Evolutionary conservation across 2,113 vertebrate species (phyloP).

Genomic region (Catagonus wagneri): DNA sequence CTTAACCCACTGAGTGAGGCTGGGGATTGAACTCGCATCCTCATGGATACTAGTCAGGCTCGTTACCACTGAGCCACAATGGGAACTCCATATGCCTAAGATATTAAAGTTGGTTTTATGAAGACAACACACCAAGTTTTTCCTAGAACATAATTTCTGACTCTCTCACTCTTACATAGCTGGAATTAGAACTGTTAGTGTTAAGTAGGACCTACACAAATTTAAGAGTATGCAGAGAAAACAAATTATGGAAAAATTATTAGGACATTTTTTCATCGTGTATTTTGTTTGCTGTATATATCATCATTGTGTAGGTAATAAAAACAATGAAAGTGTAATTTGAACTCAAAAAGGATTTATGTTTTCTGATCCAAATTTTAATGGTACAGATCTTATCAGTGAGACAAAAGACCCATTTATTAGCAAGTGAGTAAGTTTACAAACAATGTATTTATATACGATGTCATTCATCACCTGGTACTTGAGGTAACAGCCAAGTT

Average conservation of each 20-base stretch:
- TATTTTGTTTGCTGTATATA: not conserved
- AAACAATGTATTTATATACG: not conserved
- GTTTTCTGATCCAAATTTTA: not conserved
- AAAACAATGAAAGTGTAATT: slow-evolving; percentile 1
- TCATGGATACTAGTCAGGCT: too few species aligned
- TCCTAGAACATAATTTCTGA: not conserved
- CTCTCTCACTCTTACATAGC: not conserved
- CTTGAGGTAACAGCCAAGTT: not conserved
- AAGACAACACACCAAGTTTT: not conserved
- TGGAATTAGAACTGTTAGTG: not conserved
- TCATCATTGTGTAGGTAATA: not conserved
- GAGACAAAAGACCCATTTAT: not conserved
- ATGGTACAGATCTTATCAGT: not conserved
- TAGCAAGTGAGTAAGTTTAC: not conserved
- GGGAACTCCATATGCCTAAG: too few species aligned
- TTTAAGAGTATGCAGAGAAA: not conserved
- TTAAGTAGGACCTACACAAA: not conserved
- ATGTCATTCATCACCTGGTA: not conserved
- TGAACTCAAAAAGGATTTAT: not conserved
- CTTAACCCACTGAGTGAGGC: too few species aligned
- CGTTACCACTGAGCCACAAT: too few species aligned
- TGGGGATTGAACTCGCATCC: too few species aligned
- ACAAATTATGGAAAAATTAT: not conserved
- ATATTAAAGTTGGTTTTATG: not conserved
- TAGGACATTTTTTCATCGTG: not conserved